Conservation (phyloP, 2,113 vertebrate genomes). For the Spheniscus mendiculus region DNA sequence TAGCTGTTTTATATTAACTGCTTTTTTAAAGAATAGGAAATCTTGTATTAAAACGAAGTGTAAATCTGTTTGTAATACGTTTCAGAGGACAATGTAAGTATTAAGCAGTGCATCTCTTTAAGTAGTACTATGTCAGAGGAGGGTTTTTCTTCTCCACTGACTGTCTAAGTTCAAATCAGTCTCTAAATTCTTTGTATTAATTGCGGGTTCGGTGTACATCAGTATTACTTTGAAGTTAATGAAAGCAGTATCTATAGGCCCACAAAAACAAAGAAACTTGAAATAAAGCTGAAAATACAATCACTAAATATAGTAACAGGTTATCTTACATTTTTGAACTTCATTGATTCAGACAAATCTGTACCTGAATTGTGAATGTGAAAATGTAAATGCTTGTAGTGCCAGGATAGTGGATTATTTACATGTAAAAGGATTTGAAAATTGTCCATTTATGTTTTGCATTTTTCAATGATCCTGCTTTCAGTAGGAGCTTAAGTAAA, state of each 20-base stretch:
- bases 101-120: neutral
- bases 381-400: neutral
- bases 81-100: neutral
- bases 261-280: neutral
- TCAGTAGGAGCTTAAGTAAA: neutral
- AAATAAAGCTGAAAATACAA: neutral
- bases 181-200: neutral
- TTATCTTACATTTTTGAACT: neutral
- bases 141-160: neutral
- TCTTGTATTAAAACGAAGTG: neutral
- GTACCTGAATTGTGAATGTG: neutral
- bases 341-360: neutral
- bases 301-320: neutral
- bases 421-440: neutral
- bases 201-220: neutral
- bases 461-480: neutral
- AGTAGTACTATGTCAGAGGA: neutral
- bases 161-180: neutral
- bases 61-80: neutral
- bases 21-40: neutral
- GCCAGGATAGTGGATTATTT: neutral
- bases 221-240: neutral
- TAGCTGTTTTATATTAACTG: neutral
- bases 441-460: neutral
- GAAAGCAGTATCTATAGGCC: neutral